Percentiles rank a stretch among this genome's conserved stretches.
Evolutionary conservation across 1,140 invertebrate species (phyloP).

Genomic region (Drosophila erecta): DNA sequence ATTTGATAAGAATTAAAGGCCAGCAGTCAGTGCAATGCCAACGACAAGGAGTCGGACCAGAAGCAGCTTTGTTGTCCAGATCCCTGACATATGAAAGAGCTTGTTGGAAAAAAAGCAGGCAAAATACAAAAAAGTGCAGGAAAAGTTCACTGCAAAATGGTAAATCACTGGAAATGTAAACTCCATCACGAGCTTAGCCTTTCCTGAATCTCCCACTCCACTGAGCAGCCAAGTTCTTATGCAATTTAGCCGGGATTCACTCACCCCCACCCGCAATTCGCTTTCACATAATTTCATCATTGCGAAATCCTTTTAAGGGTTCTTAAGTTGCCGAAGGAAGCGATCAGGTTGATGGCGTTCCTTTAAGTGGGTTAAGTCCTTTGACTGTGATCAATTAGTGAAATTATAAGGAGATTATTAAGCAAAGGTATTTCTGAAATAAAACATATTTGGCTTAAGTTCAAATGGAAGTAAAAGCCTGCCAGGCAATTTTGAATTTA

Average conservation of each 20-base stretch:
- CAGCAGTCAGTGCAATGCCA: constrained; percentile 38
- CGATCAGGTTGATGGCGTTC: constrained; percentile 8
- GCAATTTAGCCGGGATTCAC: constrained; percentile 17
- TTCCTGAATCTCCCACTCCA: background rate
- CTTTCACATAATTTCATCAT: constrained; percentile 42
- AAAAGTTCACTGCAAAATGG: constrained; percentile 56
- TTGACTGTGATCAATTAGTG: constrained; percentile 12
- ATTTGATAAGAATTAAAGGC: constrained; percentile 69
- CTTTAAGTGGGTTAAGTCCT: background rate
- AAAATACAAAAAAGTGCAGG: background rate
- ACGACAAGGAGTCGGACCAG: constrained; percentile 28
- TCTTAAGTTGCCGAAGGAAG: constrained; percentile 43
- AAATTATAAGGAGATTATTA: too few species aligned
- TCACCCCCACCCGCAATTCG: background rate
- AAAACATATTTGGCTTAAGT: too few species aligned
- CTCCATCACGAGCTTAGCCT: constrained; percentile 60
- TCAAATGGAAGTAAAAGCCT: too few species aligned
- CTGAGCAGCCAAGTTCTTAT: constrained; percentile 30
- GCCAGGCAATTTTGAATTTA: too few species aligned
- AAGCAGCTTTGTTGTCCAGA: constrained; percentile 40
- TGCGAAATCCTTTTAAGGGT: constrained; percentile 49
- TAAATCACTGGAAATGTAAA: constrained; percentile 59
- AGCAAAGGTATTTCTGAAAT: background rate
- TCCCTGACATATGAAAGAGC: constrained; percentile 49
- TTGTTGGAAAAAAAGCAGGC: constrained; percentile 3